Conservation (phyloP, 2,113 vertebrate genomes). For the Pseudorhombus dupliciocellatus region DNA sequence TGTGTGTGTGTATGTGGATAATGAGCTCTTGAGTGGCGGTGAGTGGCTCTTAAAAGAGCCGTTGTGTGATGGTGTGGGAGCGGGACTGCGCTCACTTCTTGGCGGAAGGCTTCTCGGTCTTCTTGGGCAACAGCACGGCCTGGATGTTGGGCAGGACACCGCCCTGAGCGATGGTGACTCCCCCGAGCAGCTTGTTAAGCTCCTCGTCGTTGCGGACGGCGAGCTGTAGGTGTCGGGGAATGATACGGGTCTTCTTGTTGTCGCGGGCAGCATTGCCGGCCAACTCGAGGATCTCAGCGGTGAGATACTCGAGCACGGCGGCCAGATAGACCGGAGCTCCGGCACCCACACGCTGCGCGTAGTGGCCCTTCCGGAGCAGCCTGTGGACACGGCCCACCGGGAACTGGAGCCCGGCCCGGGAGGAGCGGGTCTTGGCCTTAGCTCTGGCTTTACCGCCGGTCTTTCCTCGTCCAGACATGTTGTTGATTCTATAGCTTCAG, state of each 20-base stretch:
- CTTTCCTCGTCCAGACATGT: constrained; percentile 22
- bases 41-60: too few relatives aligned
- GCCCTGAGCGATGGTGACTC: constrained; percentile 20
- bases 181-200: constrained; percentile 23
- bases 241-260: background rate
- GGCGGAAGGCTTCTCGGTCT: background rate
- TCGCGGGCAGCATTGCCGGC: background rate
- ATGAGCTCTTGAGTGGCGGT: background rate
- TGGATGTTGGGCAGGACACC: constrained; percentile 31
- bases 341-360: constrained; percentile 3
- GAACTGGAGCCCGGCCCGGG: constrained; percentile 22
- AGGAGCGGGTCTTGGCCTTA: constrained; percentile 21
- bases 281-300: constrained; percentile 15
- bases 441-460: constrained; percentile 5
- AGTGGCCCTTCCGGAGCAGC: constrained; percentile 24
- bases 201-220: constrained; percentile 13
- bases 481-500: accelerated
- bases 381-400: constrained; percentile 22
- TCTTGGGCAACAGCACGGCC: constrained; percentile 18
- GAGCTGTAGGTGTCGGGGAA: constrained; percentile 1
- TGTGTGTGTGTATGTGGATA: too few relatives aligned
- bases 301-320: constrained; percentile 5
- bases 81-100: background rate
- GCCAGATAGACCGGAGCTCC: constrained; percentile 18
- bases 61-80: too few relatives aligned